Evolutionary conservation across 2,888 invertebrate genomes (phyloP).

Genomic region (Coelopa pilipes): DNA sequence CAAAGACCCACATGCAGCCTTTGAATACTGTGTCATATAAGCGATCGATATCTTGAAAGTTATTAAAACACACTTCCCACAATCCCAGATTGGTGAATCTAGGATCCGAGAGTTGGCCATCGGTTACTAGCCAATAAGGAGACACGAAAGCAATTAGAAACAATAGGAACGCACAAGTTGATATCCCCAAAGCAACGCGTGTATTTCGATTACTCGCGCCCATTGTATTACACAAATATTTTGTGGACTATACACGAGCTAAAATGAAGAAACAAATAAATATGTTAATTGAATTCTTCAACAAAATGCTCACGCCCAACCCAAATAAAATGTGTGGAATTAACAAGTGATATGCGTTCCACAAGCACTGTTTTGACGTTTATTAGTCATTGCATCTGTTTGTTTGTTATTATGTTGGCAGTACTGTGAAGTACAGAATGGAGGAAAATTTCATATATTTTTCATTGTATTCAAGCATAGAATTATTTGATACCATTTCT

Average conservation of each 20-base stretch:
- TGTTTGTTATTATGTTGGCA: too few relatives aligned
- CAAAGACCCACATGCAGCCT: conserved; percentile 97
- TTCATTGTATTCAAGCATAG: too few relatives aligned
- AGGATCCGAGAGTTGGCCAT: conserved; percentile 79
- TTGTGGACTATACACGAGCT: background rate
- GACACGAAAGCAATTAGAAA: conserved; percentile 85
- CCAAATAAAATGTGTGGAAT: conserved; percentile 23
- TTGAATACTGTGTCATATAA: conserved; percentile 85
- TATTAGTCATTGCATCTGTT: background rate
- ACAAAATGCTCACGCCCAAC: conserved; percentile 50
- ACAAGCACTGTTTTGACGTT: conserved; percentile 39
- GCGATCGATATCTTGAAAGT: conserved; percentile 86
- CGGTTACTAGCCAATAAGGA: conserved; percentile 88
- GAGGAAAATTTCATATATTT: too few relatives aligned
- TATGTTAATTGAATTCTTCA: background rate
- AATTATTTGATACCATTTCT: too few relatives aligned
- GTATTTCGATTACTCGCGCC: conserved; percentile 65
- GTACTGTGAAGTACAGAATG: too few relatives aligned
- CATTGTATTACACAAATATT: conserved; percentile 52
- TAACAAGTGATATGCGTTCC: conserved; percentile 38
- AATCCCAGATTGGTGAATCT: conserved; percentile 87
- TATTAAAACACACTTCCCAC: conserved; percentile 94
- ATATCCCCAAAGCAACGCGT: conserved; percentile 72
- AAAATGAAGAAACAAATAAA: background rate
- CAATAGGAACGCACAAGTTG: conserved; percentile 75